A percentile compares a stretch with the other conserved stretches of the same genome.
phyloP scores from a whole-genome alignment of 2,888 invertebrate species.

The Acanthacorydalis orientalis region DNA sequence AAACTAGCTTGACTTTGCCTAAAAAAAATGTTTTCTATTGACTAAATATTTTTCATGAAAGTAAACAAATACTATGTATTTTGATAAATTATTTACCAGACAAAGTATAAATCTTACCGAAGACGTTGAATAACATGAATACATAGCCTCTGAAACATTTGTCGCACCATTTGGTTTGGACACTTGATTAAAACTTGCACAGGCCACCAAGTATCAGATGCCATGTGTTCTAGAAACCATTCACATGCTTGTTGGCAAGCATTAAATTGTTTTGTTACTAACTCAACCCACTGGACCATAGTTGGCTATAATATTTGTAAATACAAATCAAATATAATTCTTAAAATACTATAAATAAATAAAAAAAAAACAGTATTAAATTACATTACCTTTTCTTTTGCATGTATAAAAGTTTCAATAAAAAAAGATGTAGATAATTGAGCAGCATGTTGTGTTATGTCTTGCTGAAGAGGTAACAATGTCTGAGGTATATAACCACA shows the following conservation, averaged over 20 bases:
- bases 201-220: constrained; percentile 89
- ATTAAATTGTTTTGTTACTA: constrained; percentile 88
- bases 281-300: constrained; percentile 92
- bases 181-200: constrained; percentile 84
- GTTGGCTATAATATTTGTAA: constrained; percentile 46
- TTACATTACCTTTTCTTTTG: constrained; percentile 73
- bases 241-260: constrained; percentile 76
- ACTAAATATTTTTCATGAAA: not conserved
- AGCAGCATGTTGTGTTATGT: constrained; percentile 72
- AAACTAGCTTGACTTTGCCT: constrained; percentile 40
- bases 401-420: constrained; percentile 91
- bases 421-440: constrained; percentile 87
- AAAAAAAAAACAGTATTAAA: not conserved
- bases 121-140: constrained; percentile 88
- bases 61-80: too few relatives aligned
- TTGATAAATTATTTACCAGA: not conserved
- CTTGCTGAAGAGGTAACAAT: constrained; percentile 55
- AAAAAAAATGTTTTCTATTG: constrained; percentile 14
- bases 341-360: constrained; percentile 1
- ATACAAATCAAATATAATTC: not conserved
- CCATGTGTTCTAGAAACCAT: constrained; percentile 89
- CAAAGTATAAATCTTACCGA: constrained; percentile 29
- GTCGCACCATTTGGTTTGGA: constrained; percentile 91
- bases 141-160: constrained; percentile 90
- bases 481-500: constrained; percentile 88